Percentiles rank a stretch among this genome's conserved stretches.
Conservation (phyloP, 2,888 invertebrate species). For the Amorpha juglandis region DNA sequence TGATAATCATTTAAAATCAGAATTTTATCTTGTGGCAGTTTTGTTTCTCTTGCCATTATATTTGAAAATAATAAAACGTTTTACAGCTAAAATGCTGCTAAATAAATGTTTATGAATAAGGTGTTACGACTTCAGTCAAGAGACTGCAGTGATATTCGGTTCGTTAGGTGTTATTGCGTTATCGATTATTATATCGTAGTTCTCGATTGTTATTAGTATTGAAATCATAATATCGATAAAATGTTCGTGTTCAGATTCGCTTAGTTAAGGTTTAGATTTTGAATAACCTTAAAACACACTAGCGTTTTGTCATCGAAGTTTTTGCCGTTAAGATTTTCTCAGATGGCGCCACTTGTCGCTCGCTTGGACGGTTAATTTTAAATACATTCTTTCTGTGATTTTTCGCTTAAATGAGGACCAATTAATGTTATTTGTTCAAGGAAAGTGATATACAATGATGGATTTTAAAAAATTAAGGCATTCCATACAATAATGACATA, state of each 20-base stretch:
- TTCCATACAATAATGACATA: not conserved
- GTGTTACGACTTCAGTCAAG: not conserved
- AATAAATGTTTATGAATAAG: too few species aligned
- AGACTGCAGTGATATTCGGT: not conserved
- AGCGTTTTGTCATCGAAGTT: constrained; percentile 2
- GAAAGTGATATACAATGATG: not conserved
- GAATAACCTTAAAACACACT: constrained; percentile 10
- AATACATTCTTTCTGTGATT: constrained; percentile 5
- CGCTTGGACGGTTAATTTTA: not conserved
- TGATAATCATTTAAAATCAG: too few species aligned
- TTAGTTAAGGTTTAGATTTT: constrained; percentile 1
- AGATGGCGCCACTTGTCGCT: constrained; percentile 3
- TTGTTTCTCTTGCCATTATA: too few species aligned
- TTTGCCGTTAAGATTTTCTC: not conserved
- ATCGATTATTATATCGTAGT: constrained; percentile 1
- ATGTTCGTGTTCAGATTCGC: not conserved
- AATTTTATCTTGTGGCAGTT: too few species aligned
- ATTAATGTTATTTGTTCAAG: not conserved
- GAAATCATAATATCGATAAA: too few species aligned
- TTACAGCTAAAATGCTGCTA: too few species aligned
- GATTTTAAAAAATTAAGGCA: not conserved
- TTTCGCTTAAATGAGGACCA: constrained; percentile 13
- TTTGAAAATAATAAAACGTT: too few species aligned
- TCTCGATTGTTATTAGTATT: constrained; percentile 3
- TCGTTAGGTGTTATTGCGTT: constrained; percentile 3